phyloP scores from a whole-genome alignment of 2,113 vertebrate genomes.

The Dipodomys ordii region DNA sequence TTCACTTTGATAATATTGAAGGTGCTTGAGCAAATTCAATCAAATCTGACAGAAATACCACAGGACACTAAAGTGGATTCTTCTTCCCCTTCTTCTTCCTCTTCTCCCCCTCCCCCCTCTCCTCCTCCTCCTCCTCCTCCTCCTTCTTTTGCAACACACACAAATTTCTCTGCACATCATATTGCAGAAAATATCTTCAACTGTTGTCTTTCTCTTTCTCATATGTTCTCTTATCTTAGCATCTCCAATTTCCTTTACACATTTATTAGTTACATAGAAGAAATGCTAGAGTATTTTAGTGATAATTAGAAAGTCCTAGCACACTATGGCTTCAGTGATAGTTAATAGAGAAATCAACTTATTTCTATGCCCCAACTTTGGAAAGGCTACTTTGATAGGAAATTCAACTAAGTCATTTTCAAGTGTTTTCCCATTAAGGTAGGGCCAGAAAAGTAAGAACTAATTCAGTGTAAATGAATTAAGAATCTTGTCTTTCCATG shows the following conservation, averaged over 20 bases:
- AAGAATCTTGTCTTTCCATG: not conserved
- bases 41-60: conserved; percentile 8
- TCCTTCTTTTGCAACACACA: not conserved
- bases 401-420: not conserved
- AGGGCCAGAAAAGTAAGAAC: not conserved
- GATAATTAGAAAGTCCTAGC: not conserved
- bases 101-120: no score
- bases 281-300: not conserved
- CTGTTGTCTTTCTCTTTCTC: not conserved
- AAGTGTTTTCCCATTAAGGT: conserved; percentile 9
- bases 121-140: no score
- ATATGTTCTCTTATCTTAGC: not conserved
- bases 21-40: not conserved
- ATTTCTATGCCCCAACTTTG: not conserved
- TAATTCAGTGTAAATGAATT: not conserved
- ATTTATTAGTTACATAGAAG: not conserved
- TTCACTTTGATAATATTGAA: not conserved
- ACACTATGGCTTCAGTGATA: not conserved
- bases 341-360: not conserved
- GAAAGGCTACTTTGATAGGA: not conserved
- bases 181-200: not conserved
- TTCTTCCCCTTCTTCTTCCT: not conserved
- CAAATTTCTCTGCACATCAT: not conserved
- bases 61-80: not conserved
- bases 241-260: not conserved